Base-by-base conservation (phyloP, 2,113 vertebrate species). In the Nycticebus coucang region DNA sequence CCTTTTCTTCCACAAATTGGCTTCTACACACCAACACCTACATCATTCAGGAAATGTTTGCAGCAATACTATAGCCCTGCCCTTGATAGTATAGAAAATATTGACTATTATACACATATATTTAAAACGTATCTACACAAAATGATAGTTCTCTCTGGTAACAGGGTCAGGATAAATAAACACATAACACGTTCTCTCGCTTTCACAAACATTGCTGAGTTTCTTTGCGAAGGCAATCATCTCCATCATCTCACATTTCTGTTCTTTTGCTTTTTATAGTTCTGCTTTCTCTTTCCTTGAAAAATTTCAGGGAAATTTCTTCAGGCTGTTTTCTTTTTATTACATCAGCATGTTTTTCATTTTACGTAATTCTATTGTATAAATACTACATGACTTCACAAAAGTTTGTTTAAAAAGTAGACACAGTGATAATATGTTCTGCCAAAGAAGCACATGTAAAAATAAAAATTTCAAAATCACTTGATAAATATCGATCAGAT, bases 331-430 rank as follows among this genome's bases (percentile, higher is more conserved):
- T 71, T 60, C 53, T 87, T 86, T 89, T 79, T 84, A 72, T 14
- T 83, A 17, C 8, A 57, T 66, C 24, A 88, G 19, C 59, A 45
- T 68, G 37, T 93, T 91, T 33, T 62, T 0, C 0, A 60, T 35
- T 83, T 90, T 95, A 74, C 30, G 55, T 95, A 57, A 90, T 90
- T 22, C 74, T 87, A 24, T 53, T 88, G 33, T 83, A 50, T 72
- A 60, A 87, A 57, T 85, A 50, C 19, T 72, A 78, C 14, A 60
- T 79, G 79, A 84, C 92, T 82, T 84, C 75, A 35, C 69, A 72
- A 88, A 86, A 28, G 19, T 37, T 95, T 72, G 68, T 75, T 87
- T 96, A 45, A 68, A 92, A 89, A 77, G 26, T 41, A 2, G 18
- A 66, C 17, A 89, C 15, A 33, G 13, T 60, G 30, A 81, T 21